A percentile compares a stretch with the other conserved stretches of the same genome.
phyloP scores from a whole-genome alignment of 2,113 vertebrate genomes.

The Scolopax mira region DNA sequence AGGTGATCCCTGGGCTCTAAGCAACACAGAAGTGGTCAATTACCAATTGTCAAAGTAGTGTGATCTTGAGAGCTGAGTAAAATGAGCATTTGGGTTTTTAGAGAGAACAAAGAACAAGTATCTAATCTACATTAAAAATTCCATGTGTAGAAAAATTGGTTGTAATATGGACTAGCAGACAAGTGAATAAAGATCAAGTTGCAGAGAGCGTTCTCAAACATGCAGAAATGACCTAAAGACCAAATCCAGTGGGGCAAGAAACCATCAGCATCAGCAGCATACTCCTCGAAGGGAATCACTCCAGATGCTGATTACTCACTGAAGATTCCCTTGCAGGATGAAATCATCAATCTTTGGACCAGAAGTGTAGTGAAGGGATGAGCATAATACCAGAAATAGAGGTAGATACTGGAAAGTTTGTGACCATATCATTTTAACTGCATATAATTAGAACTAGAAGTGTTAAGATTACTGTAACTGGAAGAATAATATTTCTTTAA shows the following conservation, averaged over 20 bases:
- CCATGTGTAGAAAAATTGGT: not conserved
- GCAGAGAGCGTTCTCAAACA: not conserved
- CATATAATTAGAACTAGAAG: not conserved
- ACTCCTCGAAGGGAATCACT: not conserved
- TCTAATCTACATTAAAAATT: not conserved
- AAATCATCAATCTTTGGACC: not conserved
- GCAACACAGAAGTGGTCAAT: not conserved
- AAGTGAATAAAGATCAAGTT: not conserved
- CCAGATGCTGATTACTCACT: accelerated
- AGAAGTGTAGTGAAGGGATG: not conserved
- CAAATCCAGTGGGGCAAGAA: not conserved
- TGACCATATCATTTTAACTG: not conserved
- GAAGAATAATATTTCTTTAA: not conserved
- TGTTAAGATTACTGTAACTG: not conserved
- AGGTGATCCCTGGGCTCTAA: not conserved
- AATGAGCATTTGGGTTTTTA: not conserved
- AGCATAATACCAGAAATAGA: not conserved
- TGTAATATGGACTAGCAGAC: not conserved
- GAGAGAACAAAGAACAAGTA: not conserved
- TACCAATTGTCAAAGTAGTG: not conserved
- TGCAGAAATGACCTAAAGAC: not conserved
- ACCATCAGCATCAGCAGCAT: not conserved
- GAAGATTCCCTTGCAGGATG: not conserved
- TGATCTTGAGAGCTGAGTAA: not conserved
- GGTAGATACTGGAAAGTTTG: not conserved